Conservation (phyloP, 2,797 vertebrate genomes). For the Manis javanica region DNA sequence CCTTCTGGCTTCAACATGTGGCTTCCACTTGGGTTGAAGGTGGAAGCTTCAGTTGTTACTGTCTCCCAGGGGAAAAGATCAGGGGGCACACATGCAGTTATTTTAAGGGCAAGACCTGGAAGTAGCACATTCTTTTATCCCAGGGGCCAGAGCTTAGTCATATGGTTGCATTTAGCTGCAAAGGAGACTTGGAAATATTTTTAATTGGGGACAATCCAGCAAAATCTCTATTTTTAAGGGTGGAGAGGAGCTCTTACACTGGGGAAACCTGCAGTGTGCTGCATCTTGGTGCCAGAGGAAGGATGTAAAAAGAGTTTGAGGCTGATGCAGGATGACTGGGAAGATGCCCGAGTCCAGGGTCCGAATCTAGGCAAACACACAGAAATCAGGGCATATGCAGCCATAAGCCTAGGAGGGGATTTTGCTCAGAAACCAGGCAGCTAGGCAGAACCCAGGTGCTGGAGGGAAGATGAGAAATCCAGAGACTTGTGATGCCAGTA, state of each 20-base stretch:
- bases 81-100: neutral
- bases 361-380: neutral
- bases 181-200: neutral
- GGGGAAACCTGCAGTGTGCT: neutral
- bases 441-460: neutral
- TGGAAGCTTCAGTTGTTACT: slow-evolving; percentile 13
- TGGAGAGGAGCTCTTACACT: neutral
- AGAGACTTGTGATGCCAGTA: neutral
- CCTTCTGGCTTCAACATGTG: neutral
- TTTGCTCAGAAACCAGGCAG: neutral
- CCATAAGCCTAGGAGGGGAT: neutral
- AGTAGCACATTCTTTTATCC: neutral
- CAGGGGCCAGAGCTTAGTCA: neutral
- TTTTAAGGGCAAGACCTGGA: neutral
- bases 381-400: neutral
- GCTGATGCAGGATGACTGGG: neutral
- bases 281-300: neutral
- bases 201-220: neutral
- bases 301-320: neutral
- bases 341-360: neutral
- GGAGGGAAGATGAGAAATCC: neutral
- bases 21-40: neutral
- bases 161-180: neutral
- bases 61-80: neutral
- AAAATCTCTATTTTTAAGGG: neutral